phyloP scores from a whole-genome alignment of 2,888 invertebrate species.

The Caenorhabditis sp. region DNA sequence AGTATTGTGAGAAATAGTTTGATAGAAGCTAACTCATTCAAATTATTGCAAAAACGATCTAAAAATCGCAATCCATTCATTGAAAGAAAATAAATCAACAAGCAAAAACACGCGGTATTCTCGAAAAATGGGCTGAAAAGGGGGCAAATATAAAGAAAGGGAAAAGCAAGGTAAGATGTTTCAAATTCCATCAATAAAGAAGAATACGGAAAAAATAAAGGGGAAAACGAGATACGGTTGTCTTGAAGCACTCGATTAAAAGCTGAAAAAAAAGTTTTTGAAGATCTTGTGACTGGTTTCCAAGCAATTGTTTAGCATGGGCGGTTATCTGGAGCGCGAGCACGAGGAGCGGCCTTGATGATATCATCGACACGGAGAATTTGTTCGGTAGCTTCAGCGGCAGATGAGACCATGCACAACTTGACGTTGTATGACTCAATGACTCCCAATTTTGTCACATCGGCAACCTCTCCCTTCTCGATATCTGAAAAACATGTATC shows the following conservation, averaged over 20 bases:
- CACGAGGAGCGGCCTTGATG: constrained; percentile 86
- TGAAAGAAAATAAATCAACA: constrained; percentile 57
- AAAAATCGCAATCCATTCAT: constrained; percentile 63
- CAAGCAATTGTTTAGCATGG: constrained; percentile 75
- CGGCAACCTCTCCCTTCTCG: constrained; percentile 91
- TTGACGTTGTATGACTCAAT: constrained; percentile 98
- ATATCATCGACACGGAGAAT: constrained; percentile 98
- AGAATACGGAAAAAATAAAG: constrained; percentile 1
- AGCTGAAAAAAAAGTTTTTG: constrained; percentile 53
- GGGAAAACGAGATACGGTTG: constrained; percentile 58
- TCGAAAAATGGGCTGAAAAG: constrained; percentile 40
- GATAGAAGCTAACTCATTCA: too few relatives aligned
- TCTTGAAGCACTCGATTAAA: constrained; percentile 62
- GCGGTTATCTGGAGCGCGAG: constrained; percentile 78
- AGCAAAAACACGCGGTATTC: constrained; percentile 58
- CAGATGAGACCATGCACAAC: constrained; percentile 94
- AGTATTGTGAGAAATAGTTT: too few relatives aligned
- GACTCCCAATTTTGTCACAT: constrained; percentile 94
- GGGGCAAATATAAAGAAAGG: constrained; percentile 47
- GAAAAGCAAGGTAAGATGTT: constrained; percentile 25
- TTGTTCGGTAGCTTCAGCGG: constrained; percentile 88
- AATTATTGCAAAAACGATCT: neutral
- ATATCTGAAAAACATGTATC: constrained; percentile 87
- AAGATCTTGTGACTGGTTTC: constrained; percentile 50
- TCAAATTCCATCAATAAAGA: constrained; percentile 48